Evolutionary conservation across 2,797 vertebrate genomes (phyloP), one percentile per base, ranked within the genome.

Genomic region (Typhlichthys subterraneus): DNA sequence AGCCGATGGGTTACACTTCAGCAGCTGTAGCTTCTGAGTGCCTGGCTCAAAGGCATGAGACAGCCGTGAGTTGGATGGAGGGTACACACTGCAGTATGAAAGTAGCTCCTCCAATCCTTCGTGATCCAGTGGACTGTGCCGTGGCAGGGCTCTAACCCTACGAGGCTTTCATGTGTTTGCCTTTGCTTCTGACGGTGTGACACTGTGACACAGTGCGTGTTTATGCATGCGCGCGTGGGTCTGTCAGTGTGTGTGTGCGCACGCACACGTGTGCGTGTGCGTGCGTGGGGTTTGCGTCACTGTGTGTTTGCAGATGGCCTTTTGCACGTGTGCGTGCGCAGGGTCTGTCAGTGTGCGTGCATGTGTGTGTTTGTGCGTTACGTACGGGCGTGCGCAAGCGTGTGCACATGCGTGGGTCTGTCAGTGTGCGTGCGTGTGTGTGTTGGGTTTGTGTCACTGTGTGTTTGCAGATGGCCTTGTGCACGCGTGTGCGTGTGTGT

Each of bases 101-200:
- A 69, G 48, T 67, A 56, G 72, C 80, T 53, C 77, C 59, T 74
- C 82, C 78, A 79, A 76, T 77, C 76, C 73, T 31, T 72, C 77
- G 67, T 64, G 79, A 86, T 83, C 83, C 71, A 73, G 67, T 65
- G 78, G 73, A 67, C 68, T 61, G 72, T 74, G 67, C 59, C 52
- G 15, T 75, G 85, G 79, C 85, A 78, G 75, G 76, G 59, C 74
- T 2, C 2, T 31, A 63, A 76, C 65, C 85, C 80, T 77, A 71
- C 58, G 80, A 85, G 84, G 67, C 72, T 81, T 82, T 85, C 73
- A 87, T 85, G 77, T 86, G 70, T 49, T 62, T 0, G 65, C 61
- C 66, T 85, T 69, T 75, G 76, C 67, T 57, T 78, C 67, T 59
- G 72, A 72, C 54, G 69, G 67, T 72, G 60, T 53, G 64, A 57